These are phyloP conservation scores for Cheilosia grossa DNA, from an alignment of 2,888 invertebrate species.

Conservation along the genomic window DNA sequence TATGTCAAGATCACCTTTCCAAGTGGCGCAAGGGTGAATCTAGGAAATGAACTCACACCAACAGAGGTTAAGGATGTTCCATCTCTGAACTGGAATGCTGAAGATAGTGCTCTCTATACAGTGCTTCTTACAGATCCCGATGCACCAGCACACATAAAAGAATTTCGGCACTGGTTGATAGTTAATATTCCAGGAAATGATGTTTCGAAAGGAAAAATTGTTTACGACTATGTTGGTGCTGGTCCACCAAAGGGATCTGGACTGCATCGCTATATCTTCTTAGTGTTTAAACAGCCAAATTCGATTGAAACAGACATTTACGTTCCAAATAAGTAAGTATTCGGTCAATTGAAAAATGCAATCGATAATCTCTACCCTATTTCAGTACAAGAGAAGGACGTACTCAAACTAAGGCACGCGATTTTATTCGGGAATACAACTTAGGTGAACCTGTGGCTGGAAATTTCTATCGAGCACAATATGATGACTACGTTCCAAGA, in stretches of 20 bases:
- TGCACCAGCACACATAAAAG: conserved; percentile 91
- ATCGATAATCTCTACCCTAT: background rate
- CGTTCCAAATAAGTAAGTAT: conserved; percentile 44
- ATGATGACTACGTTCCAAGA: conserved; percentile 83
- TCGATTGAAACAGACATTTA: conserved; percentile 19
- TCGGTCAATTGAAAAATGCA: background rate
- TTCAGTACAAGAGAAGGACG: conserved; percentile 81
- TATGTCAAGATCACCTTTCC: conserved; percentile 77
- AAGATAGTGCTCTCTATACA: conserved; percentile 87
- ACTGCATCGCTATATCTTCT: conserved; percentile 87
- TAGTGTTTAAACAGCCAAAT: conserved; percentile 87
- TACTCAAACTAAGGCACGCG: conserved; percentile 86
- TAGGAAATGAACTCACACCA: conserved; percentile 91
- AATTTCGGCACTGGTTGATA: conserved; percentile 97
- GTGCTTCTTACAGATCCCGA: conserved; percentile 93
- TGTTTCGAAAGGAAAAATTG: conserved; percentile 88
- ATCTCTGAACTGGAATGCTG: conserved; percentile 87
- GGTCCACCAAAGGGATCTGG: conserved; percentile 91
- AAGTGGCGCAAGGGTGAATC: conserved; percentile 84
- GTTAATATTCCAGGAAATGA: conserved; percentile 92
- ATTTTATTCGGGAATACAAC: conserved; percentile 91
- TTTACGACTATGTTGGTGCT: conserved; percentile 92
- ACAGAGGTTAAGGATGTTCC: conserved; percentile 90
- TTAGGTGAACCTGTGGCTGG: conserved; percentile 85
- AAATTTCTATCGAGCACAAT: conserved; percentile 80